A percentile compares a stretch with the other conserved stretches of the same genome.
These are phyloP conservation scores for Pampus argenteus DNA, from an alignment of 2,797 vertebrate genomes.

Conservation along the genomic window DNA sequence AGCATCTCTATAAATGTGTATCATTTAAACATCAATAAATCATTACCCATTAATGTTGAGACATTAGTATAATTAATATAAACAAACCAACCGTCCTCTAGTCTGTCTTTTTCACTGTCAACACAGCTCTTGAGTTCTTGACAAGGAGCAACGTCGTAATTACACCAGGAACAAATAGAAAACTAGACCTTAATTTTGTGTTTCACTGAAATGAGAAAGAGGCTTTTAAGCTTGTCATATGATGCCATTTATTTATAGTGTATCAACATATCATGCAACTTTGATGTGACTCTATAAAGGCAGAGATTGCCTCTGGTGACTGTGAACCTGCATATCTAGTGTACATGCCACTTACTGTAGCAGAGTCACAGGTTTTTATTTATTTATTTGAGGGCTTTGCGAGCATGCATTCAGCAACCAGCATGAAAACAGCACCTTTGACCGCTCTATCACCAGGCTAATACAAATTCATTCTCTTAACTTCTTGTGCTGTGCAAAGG, in stretches of 20 bases:
- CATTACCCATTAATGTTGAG: slow-evolving; percentile 3
- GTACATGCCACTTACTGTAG: neutral
- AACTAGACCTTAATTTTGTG: neutral
- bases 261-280: neutral
- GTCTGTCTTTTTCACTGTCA: neutral
- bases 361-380: neutral
- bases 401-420: neutral
- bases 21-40: slow-evolving; percentile 21
- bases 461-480: neutral
- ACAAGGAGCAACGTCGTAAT: slow-evolving; percentile 11
- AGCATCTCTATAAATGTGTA: slow-evolving; percentile 4
- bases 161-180: slow-evolving; percentile 1
- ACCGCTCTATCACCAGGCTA: neutral
- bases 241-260: neutral
- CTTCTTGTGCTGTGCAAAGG: neutral
- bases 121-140: neutral
- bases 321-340: no score
- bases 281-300: no score
- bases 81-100: neutral
- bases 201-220: slow-evolving; percentile 9
- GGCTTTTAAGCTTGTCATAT: neutral
- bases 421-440: neutral
- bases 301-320: no score
- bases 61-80: slow-evolving; percentile 5
- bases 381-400: no score